A percentile compares a stretch with the other conserved stretches of the same genome.
These are phyloP conservation scores for Sylvia atricapilla DNA, from an alignment of 2,113 vertebrate genomes.

Conservation along the genomic window DNA sequence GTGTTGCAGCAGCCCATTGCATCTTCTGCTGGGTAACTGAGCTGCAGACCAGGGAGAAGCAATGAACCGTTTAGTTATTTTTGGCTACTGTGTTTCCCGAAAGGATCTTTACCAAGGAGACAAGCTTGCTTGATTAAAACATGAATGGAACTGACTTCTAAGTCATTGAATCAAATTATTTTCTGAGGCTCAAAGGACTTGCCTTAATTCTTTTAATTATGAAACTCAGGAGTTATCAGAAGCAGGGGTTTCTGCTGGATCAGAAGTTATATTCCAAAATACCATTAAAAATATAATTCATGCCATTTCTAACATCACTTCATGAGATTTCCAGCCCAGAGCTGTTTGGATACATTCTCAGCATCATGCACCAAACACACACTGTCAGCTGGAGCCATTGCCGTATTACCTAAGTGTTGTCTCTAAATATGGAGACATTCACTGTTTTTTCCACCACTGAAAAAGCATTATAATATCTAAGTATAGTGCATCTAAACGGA, in stretches of 20 bases:
- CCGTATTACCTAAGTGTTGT: not conserved
- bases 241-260: not conserved
- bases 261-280: not conserved
- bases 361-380: not conserved
- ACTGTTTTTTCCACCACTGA: not conserved
- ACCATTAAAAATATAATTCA: not conserved
- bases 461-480: not conserved
- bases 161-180: slow-evolving; percentile 35
- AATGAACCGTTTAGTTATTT: not conserved
- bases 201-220: slow-evolving; percentile 43
- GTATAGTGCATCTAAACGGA: not conserved
- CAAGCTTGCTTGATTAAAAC: slow-evolving; percentile 25
- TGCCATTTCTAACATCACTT: not conserved
- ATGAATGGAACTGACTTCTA: slow-evolving; percentile 2
- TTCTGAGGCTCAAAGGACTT: slow-evolving; percentile 11
- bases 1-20: not conserved
- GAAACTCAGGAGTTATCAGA: not conserved
- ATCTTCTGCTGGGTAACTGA: not conserved
- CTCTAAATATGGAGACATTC: not conserved
- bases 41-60: not conserved
- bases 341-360: not conserved
- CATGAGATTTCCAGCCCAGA: not conserved
- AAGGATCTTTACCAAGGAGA: not conserved
- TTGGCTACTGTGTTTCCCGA: not conserved
- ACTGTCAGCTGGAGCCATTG: not conserved